These are phyloP conservation scores for Galbula dea DNA, from an alignment of 2,113 vertebrate species.

Conservation along the genomic window DNA sequence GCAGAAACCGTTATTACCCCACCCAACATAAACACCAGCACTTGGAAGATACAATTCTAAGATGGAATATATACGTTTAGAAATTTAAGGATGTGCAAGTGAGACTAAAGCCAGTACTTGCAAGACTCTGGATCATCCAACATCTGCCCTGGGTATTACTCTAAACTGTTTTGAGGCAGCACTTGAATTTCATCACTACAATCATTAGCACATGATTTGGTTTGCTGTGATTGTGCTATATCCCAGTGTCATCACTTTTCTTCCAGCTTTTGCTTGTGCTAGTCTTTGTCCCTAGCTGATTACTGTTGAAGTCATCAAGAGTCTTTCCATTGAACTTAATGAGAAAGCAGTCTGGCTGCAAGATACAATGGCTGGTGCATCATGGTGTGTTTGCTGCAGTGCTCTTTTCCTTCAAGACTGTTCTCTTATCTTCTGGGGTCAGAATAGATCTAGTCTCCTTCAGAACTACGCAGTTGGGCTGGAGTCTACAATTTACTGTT, in stretches of 20 bases:
- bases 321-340: background rate
- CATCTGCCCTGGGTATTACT: background rate
- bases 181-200: background rate
- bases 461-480: background rate
- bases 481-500: background rate
- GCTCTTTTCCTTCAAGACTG: background rate
- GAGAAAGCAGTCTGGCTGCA: background rate
- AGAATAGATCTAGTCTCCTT: background rate
- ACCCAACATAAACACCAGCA: background rate
- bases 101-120: background rate
- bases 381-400: background rate
- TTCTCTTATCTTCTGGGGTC: background rate
- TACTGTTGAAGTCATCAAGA: background rate
- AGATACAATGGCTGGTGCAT: background rate
- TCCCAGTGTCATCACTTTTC: background rate
- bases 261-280: background rate
- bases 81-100: background rate
- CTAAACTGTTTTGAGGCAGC: background rate
- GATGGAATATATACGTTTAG: background rate
- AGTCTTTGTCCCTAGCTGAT: background rate
- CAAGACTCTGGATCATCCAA: background rate
- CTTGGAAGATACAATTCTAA: background rate
- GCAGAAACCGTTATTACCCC: background rate
- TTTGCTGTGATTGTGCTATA: background rate
- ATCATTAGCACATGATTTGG: background rate